Percentiles rank a stretch among this genome's conserved stretches.
phyloP scores from a whole-genome alignment of 1,140 invertebrate genomes.

The Maconellicoccus hirsutus region DNA sequence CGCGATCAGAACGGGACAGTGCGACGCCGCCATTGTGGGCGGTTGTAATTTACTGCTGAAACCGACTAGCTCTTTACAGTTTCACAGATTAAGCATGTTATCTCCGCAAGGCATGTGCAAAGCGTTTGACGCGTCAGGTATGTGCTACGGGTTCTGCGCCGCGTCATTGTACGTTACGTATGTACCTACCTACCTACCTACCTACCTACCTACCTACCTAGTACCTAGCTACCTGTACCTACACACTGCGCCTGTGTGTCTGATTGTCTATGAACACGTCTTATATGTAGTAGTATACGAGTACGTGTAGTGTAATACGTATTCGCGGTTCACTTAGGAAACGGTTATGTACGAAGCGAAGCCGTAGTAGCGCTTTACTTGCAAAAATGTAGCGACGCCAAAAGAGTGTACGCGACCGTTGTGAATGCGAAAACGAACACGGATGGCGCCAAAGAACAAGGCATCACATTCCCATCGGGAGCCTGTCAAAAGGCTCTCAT shows the following conservation, averaged over 20 bases:
- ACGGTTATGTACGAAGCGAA: conserved; percentile 88
- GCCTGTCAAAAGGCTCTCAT: conserved; percentile 76
- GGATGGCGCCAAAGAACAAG: conserved; percentile 77
- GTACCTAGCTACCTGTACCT: too few relatives aligned
- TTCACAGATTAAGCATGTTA: conserved; percentile 22
- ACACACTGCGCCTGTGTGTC: background rate
- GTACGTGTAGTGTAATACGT: too few relatives aligned
- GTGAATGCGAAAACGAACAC: conserved; percentile 77
- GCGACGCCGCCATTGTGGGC: conserved; percentile 51
- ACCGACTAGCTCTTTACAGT: conserved; percentile 44
- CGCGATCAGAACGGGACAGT: conserved; percentile 43
- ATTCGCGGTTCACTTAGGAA: conserved; percentile 38
- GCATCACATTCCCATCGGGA: conserved; percentile 85
- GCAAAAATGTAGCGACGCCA: conserved; percentile 61
- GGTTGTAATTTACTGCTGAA: conserved; percentile 45
- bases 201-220: background rate
- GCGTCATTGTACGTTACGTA: background rate
- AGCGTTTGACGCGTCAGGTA: conserved; percentile 25
- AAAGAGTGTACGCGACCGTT: conserved; percentile 73
- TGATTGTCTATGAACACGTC: too few relatives aligned
- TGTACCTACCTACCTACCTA: too few relatives aligned
- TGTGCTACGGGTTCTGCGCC: background rate
- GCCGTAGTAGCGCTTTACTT: conserved; percentile 67
- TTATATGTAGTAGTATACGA: too few relatives aligned
- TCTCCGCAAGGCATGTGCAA: conserved; percentile 18